Evolutionary conservation across 2,113 vertebrate genomes (phyloP), one percentile per base, ranked within the genome.

Genomic region (Brevimyrus niger): DNA sequence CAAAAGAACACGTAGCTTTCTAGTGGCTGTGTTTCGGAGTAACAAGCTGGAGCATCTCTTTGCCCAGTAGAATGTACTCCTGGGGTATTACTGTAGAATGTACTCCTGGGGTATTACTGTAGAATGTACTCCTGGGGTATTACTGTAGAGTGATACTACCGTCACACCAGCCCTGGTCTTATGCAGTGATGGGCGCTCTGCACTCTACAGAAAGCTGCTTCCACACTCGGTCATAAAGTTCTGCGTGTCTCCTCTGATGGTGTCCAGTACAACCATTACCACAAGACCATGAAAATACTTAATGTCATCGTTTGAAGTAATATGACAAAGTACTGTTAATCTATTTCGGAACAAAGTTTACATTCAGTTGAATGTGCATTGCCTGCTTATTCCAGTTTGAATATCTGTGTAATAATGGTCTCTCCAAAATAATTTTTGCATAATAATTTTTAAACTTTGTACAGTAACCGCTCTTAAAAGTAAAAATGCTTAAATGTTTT

Each of bases 191-290:
- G n/a, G 61, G 61, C 3, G 2, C 31, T 69, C n/a, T 69, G 61
- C 27, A 69, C 61, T 13, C 61, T 69, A 10, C 27, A 31, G 61
- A 69, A 27, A 65, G 61, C n/a, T 65, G n/a, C 61, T 27, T 65
- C 61, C 61, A 65, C 61, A 9, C 61, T 31, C n/a, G 3, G 61
- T 31, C 61, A 69, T 69, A 69, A 69, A 31, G n/a, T 31, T 31
- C 27, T 69, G 61, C 5, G n/a, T 13, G n/a, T 42, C 35, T 38
- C 73, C 35, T 76, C 27, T 69, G 61, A 69, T 10, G 92, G 93
- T 69, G 92, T 92, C 88, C 91, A 48, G 86, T 19, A 13, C 42
- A 55, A 73, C 42, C 44, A 8, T 6, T n/a, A 6, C 80, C 19
- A 8, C 19, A 83, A 7, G 21, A 13, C 80, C 19, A 11, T 83